A percentile compares a stretch with the other conserved stretches of the same genome.
Evolutionary conservation across 2,113 vertebrate species (phyloP).

Genomic region (Nipponia nippon): DNA sequence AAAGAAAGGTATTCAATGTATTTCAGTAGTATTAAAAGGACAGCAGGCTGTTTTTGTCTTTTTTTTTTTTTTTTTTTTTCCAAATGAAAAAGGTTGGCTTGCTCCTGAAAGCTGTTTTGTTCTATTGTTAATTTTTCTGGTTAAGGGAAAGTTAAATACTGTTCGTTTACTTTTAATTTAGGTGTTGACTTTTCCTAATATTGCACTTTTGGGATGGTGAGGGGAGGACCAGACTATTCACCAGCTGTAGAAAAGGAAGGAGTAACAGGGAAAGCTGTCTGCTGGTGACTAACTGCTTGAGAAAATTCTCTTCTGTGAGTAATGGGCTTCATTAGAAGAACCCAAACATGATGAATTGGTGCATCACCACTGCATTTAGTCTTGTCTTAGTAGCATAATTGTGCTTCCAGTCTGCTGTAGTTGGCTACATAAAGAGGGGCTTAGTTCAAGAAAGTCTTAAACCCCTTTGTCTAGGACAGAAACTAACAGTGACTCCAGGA

Average conservation of each 20-base stretch:
- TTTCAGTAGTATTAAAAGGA: conserved; percentile 29
- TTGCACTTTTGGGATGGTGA: conserved; percentile 38
- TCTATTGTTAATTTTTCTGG: neutral
- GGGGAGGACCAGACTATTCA: neutral
- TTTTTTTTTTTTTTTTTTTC: neutral
- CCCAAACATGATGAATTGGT: conserved; percentile 25
- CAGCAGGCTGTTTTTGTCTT: conserved; percentile 14
- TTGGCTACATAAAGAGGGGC: neutral
- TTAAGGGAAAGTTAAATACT: conserved; percentile 39
- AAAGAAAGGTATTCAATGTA: conserved; percentile 1
- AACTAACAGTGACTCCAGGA: neutral
- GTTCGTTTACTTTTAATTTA: conserved; percentile 28
- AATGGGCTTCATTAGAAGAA: conserved; percentile 51
- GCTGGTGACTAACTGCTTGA: conserved; percentile 10
- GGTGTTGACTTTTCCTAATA: conserved; percentile 25
- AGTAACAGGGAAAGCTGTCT: conserved; percentile 18
- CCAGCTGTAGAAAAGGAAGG: neutral
- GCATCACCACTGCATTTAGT: neutral
- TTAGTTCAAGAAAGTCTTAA: conserved; percentile 22
- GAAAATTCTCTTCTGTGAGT: conserved; percentile 42
- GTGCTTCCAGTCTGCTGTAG: neutral
- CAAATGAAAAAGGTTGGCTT: neutral
- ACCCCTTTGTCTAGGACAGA: neutral
- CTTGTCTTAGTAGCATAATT: conserved; percentile 12
- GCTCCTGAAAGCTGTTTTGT: neutral